Evolutionary conservation across 92 coral and sea anemone species (phyloP), one percentile per base, ranked within the genome.

Genomic region (Epizoanthus rinbou): DNA sequence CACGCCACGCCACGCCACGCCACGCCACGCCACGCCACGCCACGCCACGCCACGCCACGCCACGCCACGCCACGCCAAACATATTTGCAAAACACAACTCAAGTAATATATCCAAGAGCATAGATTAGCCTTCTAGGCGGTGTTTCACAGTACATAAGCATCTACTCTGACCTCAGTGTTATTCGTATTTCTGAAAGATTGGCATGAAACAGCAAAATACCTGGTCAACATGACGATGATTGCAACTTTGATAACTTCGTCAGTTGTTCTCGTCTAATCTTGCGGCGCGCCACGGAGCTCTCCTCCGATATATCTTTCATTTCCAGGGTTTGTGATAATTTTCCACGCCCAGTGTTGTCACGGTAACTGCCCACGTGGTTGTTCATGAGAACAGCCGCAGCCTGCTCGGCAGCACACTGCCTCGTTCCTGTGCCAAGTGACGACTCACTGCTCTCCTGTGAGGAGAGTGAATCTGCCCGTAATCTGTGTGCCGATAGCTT

Each of bases 181-280:
- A 13, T 50, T 2, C 2, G 54, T 50, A 50, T 50, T 50, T 50
- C 54, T 50, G 54, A 9, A 50, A 50, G 54, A 50, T 50, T 50
- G 54, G 16, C 14, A 50, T 50, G 14, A 50, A 50, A 37, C 43
- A 37, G 2, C 54, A 11, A 50, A 10, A 50, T 74, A 74, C 80
- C 80, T 74, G 64, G 37, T 54, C 75, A 93, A 74, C 98, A 95
- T 31, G 98, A 91, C 6, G 98, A 95, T n/a, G 98, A 94, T 80
- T 93, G 98, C 54, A 95, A 87, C 82, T 92, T 88, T 18, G 95
- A 90, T 72, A 95, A 63, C 83, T 87, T 95, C 19, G 96, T 96
- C 25, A 95, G 84, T 65, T 93, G 94, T 31, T 91, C 93, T 57
- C 87, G 86, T 85, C 87, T 90, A 10, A 88, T 83, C 67, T 60